Evolutionary conservation across 2,888 invertebrate genomes (phyloP).

Genomic region (Meghimatium bilineatum): DNA sequence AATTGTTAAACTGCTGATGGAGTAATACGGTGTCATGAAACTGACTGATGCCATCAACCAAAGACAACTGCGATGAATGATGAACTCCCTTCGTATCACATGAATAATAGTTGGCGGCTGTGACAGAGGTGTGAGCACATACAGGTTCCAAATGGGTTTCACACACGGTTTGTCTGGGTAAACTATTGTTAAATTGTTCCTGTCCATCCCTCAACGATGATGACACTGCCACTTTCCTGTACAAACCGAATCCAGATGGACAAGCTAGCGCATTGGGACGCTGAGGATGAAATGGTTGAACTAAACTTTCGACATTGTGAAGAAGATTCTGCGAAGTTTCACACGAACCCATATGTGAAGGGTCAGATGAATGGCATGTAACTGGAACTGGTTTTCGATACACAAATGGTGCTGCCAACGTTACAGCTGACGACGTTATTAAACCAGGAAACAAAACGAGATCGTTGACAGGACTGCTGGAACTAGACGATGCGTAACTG

Average conservation of each 20-base stretch:
- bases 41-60: not conserved
- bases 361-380: not conserved
- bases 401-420: not conserved
- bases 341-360: not conserved
- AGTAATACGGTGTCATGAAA: no score
- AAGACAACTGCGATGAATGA: not conserved
- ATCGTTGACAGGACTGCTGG: constrained; percentile 12
- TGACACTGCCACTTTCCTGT: not conserved
- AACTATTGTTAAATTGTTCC: not conserved
- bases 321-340: not conserved
- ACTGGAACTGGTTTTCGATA: not conserved
- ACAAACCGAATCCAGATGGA: not conserved
- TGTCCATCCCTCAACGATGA: not conserved
- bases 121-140: not conserved
- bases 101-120: no score
- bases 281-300: not conserved
- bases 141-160: not conserved
- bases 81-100: not conserved
- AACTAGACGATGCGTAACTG: not conserved
- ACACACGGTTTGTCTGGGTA: not conserved
- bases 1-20: not conserved
- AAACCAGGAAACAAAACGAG: constrained; percentile 2
- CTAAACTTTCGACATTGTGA: not conserved
- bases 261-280: not conserved
- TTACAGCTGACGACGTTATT: not conserved